A percentile compares a stretch with the other conserved stretches of the same genome.
Conservation (phyloP, 2,888 invertebrate species). For the Tachina lurida region DNA sequence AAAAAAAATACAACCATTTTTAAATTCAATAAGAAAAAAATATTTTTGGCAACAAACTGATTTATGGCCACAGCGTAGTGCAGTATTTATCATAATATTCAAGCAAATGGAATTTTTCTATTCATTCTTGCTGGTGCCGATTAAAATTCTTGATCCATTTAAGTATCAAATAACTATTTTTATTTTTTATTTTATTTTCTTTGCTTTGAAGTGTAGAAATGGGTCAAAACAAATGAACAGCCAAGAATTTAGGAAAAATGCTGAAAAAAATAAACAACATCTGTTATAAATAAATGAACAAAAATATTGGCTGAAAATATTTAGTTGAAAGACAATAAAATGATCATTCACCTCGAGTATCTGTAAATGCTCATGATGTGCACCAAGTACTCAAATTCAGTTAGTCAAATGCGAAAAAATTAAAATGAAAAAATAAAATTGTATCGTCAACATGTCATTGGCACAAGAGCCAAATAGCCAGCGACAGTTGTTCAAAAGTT, state of each 20-base stretch:
- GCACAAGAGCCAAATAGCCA: slow-evolving; percentile 50
- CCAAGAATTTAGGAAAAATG: slow-evolving; percentile 19
- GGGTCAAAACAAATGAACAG: slow-evolving; percentile 39
- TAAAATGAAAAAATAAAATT: neutral
- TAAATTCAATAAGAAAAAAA: slow-evolving; percentile 9
- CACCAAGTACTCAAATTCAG: neutral
- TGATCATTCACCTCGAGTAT: slow-evolving; percentile 67
- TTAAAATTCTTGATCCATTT: slow-evolving; percentile 31
- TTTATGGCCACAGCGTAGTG: slow-evolving; percentile 9
- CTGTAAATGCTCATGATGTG: slow-evolving; percentile 38
- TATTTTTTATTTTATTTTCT: neutral
- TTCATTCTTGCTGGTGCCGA: neutral
- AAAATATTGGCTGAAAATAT: slow-evolving; percentile 42
- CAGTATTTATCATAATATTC: slow-evolving; percentile 19
- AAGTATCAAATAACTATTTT: slow-evolving; percentile 39
- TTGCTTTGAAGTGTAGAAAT: slow-evolving; percentile 7
- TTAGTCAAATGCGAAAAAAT: neutral
- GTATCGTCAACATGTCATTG: slow-evolving; percentile 65
- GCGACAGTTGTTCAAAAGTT: slow-evolving; percentile 57
- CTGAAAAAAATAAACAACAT: slow-evolving; percentile 33
- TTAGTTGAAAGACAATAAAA: slow-evolving; percentile 57
- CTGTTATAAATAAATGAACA: slow-evolving; percentile 46
- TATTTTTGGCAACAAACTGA: slow-evolving; percentile 44
- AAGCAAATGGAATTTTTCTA: slow-evolving; percentile 13
- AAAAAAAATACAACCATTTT: slow-evolving; percentile 1